Conservation (phyloP, 2,888 invertebrate genomes). For the Brenthis hecate region DNA sequence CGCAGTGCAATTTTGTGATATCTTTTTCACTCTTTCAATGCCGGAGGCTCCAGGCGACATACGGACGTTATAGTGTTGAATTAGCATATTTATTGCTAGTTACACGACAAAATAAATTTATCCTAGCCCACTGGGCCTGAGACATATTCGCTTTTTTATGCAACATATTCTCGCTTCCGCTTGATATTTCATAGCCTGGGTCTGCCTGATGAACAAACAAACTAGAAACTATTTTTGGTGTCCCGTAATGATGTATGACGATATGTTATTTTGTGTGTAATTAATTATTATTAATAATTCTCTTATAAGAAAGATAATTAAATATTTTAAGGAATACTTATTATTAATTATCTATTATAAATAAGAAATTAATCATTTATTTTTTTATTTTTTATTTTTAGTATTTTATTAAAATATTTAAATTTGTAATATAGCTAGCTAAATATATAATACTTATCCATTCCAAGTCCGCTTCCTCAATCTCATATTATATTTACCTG, state of each 20-base stretch:
- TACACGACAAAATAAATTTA: conserved; percentile 77
- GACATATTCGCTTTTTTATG: conserved; percentile 58
- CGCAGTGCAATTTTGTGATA: conserved; percentile 81
- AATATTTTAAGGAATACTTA: no score
- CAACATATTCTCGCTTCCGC: conserved; percentile 57
- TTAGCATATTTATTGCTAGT: conserved; percentile 82
- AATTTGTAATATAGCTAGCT: not conserved
- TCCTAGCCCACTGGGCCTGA: conserved; percentile 68
- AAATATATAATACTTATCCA: conserved; percentile 27
- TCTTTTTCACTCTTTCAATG: conserved; percentile 80
- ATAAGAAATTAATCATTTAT: no score
- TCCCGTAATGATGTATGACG: no score
- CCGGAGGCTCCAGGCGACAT: conserved; percentile 74
- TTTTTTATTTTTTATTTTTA: no score
- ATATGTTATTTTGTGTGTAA: no score
- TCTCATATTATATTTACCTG: conserved; percentile 59
- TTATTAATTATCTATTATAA: no score
- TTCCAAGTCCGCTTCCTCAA: conserved; percentile 10
- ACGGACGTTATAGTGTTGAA: conserved; percentile 79
- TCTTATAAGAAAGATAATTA: no score
- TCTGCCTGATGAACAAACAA: conserved; percentile 42
- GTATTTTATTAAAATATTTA: no score
- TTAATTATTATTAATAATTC: no score
- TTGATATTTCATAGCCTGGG: conserved; percentile 43
- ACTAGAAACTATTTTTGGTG: not conserved